Base-by-base conservation (phyloP, 2,113 vertebrate genomes). In the Saguinus midas region DNA sequence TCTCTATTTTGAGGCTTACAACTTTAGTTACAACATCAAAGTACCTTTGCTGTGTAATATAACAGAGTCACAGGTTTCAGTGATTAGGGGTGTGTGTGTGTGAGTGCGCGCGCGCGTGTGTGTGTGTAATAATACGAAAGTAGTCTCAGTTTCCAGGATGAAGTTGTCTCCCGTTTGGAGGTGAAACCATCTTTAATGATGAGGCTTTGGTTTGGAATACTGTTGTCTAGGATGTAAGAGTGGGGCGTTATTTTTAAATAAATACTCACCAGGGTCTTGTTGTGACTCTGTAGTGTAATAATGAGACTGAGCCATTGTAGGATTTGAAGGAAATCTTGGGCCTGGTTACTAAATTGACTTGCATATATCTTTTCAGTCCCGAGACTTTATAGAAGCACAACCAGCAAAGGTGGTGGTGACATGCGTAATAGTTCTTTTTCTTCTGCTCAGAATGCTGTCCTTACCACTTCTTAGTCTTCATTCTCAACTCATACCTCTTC, bases 221-320 rank as follows among this genome's bases (percentile, higher is more conserved):
- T 37, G 23, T 40, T 68, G 11, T 29, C 23, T 29, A 23, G 25
- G 16, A 52, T 80, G 17, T 52, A 25, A 21, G 4, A 29, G 3
- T 6, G 10, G 20, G 35, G 5, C 40, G 52, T 14, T 6, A 6
- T 21, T 18, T 32, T 48, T 1, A 37, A 37, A 11, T n/a, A 27
- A 18, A 43, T 27, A 40, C 4, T 3, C 25, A 6, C 2, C 37
- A 7, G 6, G 7, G 4, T 23, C 40, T 17, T 82, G 1, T 14
- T 82, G 32, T 37, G 52, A 35, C 8, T 14, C 14, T 27, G 17
- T 5, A 2, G 17, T 45, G 48, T 50, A n/a, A 78, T 50, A 78
- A 58, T 20, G 57, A 55, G 27, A 43, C 29, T 16, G 2, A 73
- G 21, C 16, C 29, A n/a, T 72, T 72, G 21, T 8, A n/a, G 50